phyloP scores from a whole-genome alignment of 2,888 invertebrate species.

The Diplolepis rosae region DNA sequence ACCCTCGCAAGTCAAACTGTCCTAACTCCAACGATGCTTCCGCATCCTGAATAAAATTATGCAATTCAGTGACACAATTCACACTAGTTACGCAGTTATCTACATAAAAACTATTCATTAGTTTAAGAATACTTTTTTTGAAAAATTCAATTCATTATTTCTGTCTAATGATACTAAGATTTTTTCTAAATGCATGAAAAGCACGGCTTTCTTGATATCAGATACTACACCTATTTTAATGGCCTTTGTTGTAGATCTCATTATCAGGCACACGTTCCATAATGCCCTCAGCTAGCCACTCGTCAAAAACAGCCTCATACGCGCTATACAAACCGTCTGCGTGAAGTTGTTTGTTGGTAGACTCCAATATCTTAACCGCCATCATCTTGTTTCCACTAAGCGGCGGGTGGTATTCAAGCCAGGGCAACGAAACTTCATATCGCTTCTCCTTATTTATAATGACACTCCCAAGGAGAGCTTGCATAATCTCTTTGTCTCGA shows the following conservation, averaged over 20 bases:
- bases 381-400: constrained; percentile 2
- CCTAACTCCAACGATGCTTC: too few species aligned
- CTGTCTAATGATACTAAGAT: background rate
- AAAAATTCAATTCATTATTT: background rate
- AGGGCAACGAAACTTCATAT: constrained; percentile 52
- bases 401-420: background rate
- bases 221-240: too few species aligned
- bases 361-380: too few species aligned
- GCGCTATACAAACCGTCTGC: too few species aligned
- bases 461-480: constrained; percentile 47
- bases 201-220: too few species aligned
- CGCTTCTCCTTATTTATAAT: constrained; percentile 45
- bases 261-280: too few species aligned
- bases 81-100: too few species aligned
- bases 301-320: background rate
- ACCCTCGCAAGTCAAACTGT: constrained; percentile 5
- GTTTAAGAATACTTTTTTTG: background rate
- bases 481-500: constrained; percentile 49
- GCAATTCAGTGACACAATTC: constrained; percentile 27
- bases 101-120: background rate
- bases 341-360: too few species aligned
- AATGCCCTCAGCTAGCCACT: background rate
- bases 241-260: too few species aligned
- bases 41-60: background rate
- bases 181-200: constrained; percentile 48